phyloP scores from a whole-genome alignment of 1,140 invertebrate genomes.

The Drosophila nigromelanica region DNA sequence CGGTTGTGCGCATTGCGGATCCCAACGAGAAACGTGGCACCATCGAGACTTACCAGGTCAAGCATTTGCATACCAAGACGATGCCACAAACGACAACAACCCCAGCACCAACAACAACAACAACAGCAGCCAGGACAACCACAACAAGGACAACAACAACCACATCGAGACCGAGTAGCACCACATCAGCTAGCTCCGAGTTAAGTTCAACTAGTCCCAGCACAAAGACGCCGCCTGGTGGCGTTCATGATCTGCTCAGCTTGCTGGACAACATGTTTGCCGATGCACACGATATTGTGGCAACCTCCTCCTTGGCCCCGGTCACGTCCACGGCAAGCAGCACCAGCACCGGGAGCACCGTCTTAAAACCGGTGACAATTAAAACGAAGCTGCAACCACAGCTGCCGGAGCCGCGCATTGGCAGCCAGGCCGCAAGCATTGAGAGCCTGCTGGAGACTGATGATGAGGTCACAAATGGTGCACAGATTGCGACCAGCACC shows the following conservation, averaged over 20 bases:
- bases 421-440: constrained; percentile 56
- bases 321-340: constrained; percentile 16
- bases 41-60: constrained; percentile 73
- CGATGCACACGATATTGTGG: constrained; percentile 61
- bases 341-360: constrained; percentile 33
- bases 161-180: constrained; percentile 17
- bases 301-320: background rate
- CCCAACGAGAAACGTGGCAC: constrained; percentile 76
- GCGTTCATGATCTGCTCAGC: constrained; percentile 72
- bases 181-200: constrained; percentile 10
- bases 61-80: constrained; percentile 80
- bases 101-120: constrained; percentile 20
- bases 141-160: constrained; percentile 6
- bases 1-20: constrained; percentile 72
- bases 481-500: constrained; percentile 56
- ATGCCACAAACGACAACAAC: constrained; percentile 54
- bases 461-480: constrained; percentile 34
- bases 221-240: constrained; percentile 37
- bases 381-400: constrained; percentile 55
- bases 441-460: constrained; percentile 41
- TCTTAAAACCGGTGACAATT: constrained; percentile 56
- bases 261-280: constrained; percentile 78
- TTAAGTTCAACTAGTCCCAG: background rate
- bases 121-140: constrained; percentile 1
- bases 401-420: constrained; percentile 69